Base-by-base conservation (phyloP, 2,888 invertebrate genomes). In the Temnothorax rugatulus region DNA sequence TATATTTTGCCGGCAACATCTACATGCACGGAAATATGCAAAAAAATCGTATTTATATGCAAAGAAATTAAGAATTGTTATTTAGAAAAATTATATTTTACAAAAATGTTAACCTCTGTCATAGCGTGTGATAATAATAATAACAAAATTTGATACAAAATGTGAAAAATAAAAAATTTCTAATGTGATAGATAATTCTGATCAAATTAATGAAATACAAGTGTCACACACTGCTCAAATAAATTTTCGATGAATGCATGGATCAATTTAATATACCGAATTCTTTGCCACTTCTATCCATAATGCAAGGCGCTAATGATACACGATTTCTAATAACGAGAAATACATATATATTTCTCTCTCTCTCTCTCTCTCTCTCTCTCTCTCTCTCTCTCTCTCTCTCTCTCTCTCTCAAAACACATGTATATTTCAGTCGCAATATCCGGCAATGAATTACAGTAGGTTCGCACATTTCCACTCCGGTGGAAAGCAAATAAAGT, bases 391-490 rank as follows among this genome's bases (percentile, higher is more conserved):
- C n/a, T n/a, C n/a, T n/a, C n/a, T n/a, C n/a, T n/a, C n/a, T n/a
- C n/a, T n/a, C n/a, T n/a, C n/a, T n/a, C n/a, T n/a, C n/a, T n/a
- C n/a, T n/a, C n/a, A n/a, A n/a, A 50, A 64, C 34, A 52, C 15
- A 18, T 73, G 13, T 61, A 38, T 52, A 79, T 87, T 79, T 69
- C 74, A 63, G 44, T 63, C 66, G 86, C 84, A 89, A 90, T 90
- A 89, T 90, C 87, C 86, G 82, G 61, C 73, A 83, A 84, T 41
- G 87, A 87, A 88, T 90, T 90, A 86, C 84, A 84, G 69, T 83
- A n/a, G 69, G 77, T 83, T 84, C 89, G 85, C 89, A 88, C 68
- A 88, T 86, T 87, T 82, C 76, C 82, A 83, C 73, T 69, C 63
- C 71, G 44, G 71, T 52, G 59, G 52, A 66, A 84, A 83, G 83